Evolutionary conservation across 2,888 invertebrate species (phyloP), one percentile per base, ranked within the genome.

Genomic region (Diarsia rubi): DNA sequence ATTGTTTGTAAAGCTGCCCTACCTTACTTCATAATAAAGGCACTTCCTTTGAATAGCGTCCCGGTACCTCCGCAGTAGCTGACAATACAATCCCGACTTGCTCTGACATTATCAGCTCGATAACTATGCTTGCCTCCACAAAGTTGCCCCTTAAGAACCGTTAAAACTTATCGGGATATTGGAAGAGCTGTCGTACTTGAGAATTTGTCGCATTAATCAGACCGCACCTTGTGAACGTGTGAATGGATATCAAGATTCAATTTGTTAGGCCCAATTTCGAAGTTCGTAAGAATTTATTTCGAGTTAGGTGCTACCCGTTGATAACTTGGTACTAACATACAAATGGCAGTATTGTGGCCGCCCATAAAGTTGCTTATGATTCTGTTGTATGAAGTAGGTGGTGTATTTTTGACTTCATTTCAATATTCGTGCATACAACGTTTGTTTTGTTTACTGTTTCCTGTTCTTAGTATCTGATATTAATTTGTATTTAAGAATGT

Each of bases 1-100:
- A 95, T 95, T 95, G 95, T 95, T 95, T 94, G 93, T 91, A 91
- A 90, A 93, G 90, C 89, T 91, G 89, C 90, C 89, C 86, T 85
- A 85, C 89, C 90, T 92, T 92, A 90, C 91, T 93, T 95, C 94
- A 93, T 95, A 94, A 93, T 93, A 93, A 93, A 92, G 91, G 91
- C 89, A 91, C 90, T 91, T 90, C 91, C 92, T 93, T 93, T 94
- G 92, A 93, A 93, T 92, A 90, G 87, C 88, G 86, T 87, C 86
- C 82, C 82, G 75, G 72, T 85, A 82, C 81, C 85, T 75, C 69
- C 78, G 73, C 70, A 85, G 76, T 75, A 86, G 86, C 88, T 91
- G 92, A 93, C 93, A 94, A 92, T 94, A 92, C 88, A 84, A 88
- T 86, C 88, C 86, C 88, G 78, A 65, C 73, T 86, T 73, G 74